Evolutionary conservation across 2,797 vertebrate species (phyloP).

Genomic region (Sebastes wilsoni): DNA sequence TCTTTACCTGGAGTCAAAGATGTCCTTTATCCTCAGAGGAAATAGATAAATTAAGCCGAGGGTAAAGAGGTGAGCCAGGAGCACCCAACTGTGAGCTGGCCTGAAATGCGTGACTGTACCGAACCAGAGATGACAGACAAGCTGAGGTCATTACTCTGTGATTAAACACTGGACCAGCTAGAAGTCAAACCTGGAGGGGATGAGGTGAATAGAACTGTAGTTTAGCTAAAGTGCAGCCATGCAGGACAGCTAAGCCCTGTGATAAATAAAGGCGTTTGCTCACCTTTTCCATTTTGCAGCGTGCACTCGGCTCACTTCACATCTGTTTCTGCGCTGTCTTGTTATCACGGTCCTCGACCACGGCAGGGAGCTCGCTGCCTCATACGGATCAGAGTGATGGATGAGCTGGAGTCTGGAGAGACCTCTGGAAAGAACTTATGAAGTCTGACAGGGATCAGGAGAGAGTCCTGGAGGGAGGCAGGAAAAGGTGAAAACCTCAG

Average conservation of each 20-base stretch:
- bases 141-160: conserved; percentile 61
- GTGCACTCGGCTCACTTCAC: conserved; percentile 57
- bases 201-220: not conserved
- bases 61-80: conserved; percentile 66
- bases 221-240: not conserved
- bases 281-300: conserved; percentile 44
- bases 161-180: conserved; percentile 57
- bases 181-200: conserved; percentile 44
- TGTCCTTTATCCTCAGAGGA: conserved; percentile 30
- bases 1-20: conserved; percentile 23
- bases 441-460: conserved; percentile 59
- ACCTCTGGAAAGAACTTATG: conserved; percentile 66
- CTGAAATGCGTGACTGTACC: conserved; percentile 46
- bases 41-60: conserved; percentile 59
- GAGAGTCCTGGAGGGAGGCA: conserved; percentile 37
- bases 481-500: conserved; percentile 55
- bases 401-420: conserved; percentile 71
- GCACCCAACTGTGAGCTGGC: conserved; percentile 62
- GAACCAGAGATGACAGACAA: conserved; percentile 55
- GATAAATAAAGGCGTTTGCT: conserved; percentile 50
- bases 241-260: not conserved
- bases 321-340: conserved; percentile 79
- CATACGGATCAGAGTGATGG: conserved; percentile 77
- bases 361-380: conserved; percentile 63
- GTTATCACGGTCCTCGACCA: conserved; percentile 71